Evolutionary conservation across 1,140 invertebrate species (phyloP).

Genomic region (Drosophila bifasciata): DNA sequence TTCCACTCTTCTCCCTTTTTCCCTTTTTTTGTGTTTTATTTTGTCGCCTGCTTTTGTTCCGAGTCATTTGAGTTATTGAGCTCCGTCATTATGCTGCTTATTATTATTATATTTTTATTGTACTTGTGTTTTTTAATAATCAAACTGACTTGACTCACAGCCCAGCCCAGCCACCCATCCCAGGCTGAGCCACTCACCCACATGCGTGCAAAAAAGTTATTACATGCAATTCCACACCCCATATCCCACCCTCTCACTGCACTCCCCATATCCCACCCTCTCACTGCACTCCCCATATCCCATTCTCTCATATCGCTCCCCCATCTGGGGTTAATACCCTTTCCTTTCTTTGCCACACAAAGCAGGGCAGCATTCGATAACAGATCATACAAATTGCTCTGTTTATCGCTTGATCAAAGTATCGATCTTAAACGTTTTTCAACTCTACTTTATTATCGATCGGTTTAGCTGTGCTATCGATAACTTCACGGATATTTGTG

Average conservation of each 20-base stretch:
- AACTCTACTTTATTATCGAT: no score
- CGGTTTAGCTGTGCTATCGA: no score
- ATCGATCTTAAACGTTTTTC: no score
- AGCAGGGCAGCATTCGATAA: no score
- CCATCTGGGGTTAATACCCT: not conserved
- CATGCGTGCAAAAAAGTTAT: conserved; percentile 73
- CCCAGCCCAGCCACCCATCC: conserved; percentile 11
- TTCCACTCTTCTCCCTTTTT: not conserved
- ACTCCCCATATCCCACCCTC: conserved; percentile 14
- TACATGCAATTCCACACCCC: no score
- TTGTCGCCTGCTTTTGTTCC: conserved; percentile 53
- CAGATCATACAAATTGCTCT: not conserved
- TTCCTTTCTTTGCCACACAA: not conserved
- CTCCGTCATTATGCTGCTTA: conserved; percentile 57
- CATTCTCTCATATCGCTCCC: conserved; percentile 31
- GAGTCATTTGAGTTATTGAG: conserved; percentile 43
- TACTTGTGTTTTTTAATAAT: conserved; percentile 79
- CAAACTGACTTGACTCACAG: conserved; percentile 73
- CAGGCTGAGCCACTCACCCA: conserved; percentile 40
- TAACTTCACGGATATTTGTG: no score
- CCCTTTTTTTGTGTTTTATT: conserved; percentile 16
- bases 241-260: conserved; percentile 37
- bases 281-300: conserved; percentile 38
- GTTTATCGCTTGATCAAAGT: no score
- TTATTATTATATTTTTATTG: conserved; percentile 70